Base-by-base conservation (phyloP, 2,113 vertebrate species). In the Microcebus tavaratra region DNA sequence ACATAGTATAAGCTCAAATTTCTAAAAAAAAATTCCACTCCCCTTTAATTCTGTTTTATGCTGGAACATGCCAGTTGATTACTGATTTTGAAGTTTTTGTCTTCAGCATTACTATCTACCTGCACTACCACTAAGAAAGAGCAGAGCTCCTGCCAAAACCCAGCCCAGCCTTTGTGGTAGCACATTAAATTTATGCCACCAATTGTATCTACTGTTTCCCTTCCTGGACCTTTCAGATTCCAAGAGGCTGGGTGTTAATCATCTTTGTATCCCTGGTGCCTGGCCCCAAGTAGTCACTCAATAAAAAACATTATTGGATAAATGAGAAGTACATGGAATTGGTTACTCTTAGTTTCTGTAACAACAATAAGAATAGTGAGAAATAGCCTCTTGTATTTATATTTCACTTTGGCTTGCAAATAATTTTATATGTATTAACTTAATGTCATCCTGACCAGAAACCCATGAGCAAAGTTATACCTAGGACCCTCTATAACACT, bases 341-440 rank as follows among this genome's bases (percentile, higher is more conserved):
- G n/a, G 36, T 72, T 70, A 57, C 83, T 83, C 75, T 45, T 78
- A n/a, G 4, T 80, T 90, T 76, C 92, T 78, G 3, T 50, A 61
- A 85, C 15, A 94, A 67, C 11, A 89, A 34, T 42, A 61, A 94
- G 50, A 92, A 65, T 80, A 45, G 29, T 70, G 61, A 94, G n/a
- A 80, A 39, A 29, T 50, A 84, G n/a, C 87, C 59, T 96, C 20
- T 68, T 73, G 9, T 90, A 76, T 92, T 67, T 85, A 65, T 61
- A 75, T 76, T 78, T 90, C 86, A 59, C 76, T 93, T 34, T 85
- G 79, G 23, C 65, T 88, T 88, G 36, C 36, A 91, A 59, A 84
- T 78, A 76, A 61, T 90, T 92, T 96, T 95, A 21, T 78, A 27
- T 85, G 8, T 92, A 45, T 82, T 92, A 85, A 76, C 36, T 86